These are phyloP conservation scores for Oreochromis spilurus DNA, from an alignment of 2,113 vertebrate genomes.

Conservation along the genomic window DNA sequence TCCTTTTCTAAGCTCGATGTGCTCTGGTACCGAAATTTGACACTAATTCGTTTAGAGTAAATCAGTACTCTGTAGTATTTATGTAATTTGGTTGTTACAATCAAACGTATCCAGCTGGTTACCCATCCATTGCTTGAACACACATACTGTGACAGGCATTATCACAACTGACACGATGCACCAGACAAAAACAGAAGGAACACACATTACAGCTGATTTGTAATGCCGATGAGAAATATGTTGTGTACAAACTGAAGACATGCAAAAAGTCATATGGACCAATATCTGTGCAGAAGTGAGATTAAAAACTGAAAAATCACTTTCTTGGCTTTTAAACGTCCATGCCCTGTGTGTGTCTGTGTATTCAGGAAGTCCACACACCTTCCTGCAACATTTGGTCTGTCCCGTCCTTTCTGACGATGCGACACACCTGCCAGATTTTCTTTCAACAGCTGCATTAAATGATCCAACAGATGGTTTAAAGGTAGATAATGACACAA, in stretches of 20 bases:
- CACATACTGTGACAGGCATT: not conserved
- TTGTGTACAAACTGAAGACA: not conserved
- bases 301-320: not conserved
- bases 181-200: not conserved
- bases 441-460: not conserved
- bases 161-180: not conserved
- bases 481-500: not conserved
- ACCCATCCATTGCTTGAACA: not conserved
- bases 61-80: not conserved
- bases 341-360: not conserved
- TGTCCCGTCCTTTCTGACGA: not conserved
- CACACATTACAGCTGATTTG: not conserved
- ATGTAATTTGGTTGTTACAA: not conserved
- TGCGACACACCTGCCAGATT: not conserved
- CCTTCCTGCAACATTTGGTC: not conserved
- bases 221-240: not conserved
- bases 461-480: not conserved
- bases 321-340: no score
- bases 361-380: not conserved
- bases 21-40: not conserved
- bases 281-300: not conserved
- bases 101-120: not conserved
- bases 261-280: not conserved
- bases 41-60: not conserved
- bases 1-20: fast-evolving